Conservation (phyloP, 1,140 invertebrate genomes). For the Drosophila nigrodunni region DNA sequence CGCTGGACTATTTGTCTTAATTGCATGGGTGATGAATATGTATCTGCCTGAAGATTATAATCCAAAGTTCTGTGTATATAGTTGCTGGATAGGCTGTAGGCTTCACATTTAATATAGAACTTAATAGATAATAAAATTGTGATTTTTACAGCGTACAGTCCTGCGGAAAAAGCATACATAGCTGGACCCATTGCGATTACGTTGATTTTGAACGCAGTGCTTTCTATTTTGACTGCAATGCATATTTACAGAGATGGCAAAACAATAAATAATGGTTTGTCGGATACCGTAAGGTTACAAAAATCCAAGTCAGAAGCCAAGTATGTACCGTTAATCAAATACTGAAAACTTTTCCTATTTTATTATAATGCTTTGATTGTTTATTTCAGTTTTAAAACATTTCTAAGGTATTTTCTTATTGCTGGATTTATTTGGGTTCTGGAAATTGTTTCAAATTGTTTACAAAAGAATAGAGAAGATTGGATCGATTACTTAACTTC, state of each 20-base stretch:
- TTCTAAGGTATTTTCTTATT: neutral
- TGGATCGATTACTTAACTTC: slow-evolving; percentile 1
- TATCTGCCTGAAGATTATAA: too few relatives aligned
- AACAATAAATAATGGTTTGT: too few relatives aligned
- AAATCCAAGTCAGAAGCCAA: neutral
- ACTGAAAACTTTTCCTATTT: neutral
- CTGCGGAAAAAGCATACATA: too few relatives aligned
- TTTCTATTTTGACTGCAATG: too few relatives aligned
- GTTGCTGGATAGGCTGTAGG: too few relatives aligned
- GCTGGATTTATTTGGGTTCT: slow-evolving; percentile 1
- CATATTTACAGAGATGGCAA: too few relatives aligned
- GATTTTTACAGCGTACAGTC: too few relatives aligned
- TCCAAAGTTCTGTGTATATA: too few relatives aligned
- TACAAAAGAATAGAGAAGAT: neutral
- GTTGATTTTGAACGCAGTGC: too few relatives aligned
- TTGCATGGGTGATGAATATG: slow-evolving; percentile 64
- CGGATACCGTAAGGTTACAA: neutral
- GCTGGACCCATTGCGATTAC: too few relatives aligned
- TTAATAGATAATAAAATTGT: neutral
- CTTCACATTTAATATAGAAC: neutral
- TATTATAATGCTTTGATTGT: neutral
- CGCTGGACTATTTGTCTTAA: slow-evolving; percentile 84
- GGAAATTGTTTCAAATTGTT: neutral
- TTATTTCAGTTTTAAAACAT: neutral
- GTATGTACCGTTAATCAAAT: neutral